These are phyloP conservation scores for Acleris holmiana DNA, from an alignment of 2,888 invertebrate species.

Conservation along the genomic window DNA sequence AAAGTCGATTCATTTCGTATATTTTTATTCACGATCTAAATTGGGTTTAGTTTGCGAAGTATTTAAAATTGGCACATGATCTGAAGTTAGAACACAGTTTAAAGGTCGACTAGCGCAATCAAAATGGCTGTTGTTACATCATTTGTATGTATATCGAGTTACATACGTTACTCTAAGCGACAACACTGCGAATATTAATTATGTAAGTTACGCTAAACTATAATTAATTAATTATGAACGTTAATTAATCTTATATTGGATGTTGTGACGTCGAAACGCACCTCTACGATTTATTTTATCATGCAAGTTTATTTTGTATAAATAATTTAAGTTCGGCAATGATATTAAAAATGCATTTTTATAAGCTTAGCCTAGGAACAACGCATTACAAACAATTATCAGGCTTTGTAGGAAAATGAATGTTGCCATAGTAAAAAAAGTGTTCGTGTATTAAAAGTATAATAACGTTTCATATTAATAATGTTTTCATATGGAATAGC, in stretches of 20 bases:
- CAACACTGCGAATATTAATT: constrained; percentile 76
- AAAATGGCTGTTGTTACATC: constrained; percentile 47
- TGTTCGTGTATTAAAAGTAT: constrained; percentile 59
- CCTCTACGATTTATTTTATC: constrained; percentile 51
- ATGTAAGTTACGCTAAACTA: constrained; percentile 66
- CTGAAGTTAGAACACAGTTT: constrained; percentile 7
- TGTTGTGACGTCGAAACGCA: constrained; percentile 76
- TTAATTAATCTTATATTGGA: constrained; percentile 54
- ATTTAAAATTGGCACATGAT: neutral
- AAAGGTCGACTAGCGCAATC: constrained; percentile 17
- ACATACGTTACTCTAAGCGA: constrained; percentile 66
- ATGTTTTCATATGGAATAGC: constrained; percentile 65
- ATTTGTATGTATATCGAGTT: constrained; percentile 55
- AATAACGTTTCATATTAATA: constrained; percentile 47
- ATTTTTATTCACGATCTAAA: too few species aligned
- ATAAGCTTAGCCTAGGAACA: constrained; percentile 68
- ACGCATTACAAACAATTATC: constrained; percentile 37
- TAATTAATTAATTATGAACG: constrained; percentile 58
- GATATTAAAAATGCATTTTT: constrained; percentile 54
- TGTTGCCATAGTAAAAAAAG: constrained; percentile 77
- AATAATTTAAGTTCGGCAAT: constrained; percentile 56
- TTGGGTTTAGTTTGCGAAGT: too few species aligned
- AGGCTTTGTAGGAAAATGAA: constrained; percentile 57
- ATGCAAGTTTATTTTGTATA: constrained; percentile 51
- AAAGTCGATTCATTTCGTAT: neutral